Evolutionary conservation across 2,113 vertebrate genomes (phyloP).

Genomic region (Probosciger aterrimus): DNA sequence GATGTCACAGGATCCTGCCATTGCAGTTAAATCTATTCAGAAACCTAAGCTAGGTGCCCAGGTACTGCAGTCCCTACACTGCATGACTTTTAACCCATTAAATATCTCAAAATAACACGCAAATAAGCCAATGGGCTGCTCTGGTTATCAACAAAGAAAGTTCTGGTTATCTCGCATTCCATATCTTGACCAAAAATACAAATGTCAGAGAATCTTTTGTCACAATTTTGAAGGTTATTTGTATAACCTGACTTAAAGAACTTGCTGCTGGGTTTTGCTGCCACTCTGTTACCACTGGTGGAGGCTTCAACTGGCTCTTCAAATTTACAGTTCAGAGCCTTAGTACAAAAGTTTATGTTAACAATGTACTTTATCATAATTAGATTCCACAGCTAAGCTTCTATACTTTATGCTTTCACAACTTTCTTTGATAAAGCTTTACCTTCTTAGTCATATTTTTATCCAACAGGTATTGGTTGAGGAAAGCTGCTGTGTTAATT

Average conservation of each 20-base stretch:
- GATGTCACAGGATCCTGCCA: background rate
- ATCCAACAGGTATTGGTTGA: background rate
- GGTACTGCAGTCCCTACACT: background rate
- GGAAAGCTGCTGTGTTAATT: background rate
- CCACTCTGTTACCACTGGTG: background rate
- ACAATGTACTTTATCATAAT: background rate
- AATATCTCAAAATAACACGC: background rate
- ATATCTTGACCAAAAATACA: background rate
- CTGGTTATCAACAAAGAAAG: background rate
- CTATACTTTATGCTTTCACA: background rate
- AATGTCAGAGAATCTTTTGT: background rate
- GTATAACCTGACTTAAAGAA: background rate
- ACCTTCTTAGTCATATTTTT: background rate
- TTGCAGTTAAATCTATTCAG: background rate
- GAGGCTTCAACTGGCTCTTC: background rate
- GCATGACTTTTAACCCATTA: background rate
- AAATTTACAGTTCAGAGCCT: background rate
- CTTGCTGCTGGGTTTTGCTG: fast-evolving
- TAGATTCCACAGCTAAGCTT: background rate
- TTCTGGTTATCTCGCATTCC: background rate
- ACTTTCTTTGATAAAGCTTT: background rate
- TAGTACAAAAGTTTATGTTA: background rate
- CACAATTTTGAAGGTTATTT: background rate
- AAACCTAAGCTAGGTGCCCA: background rate
- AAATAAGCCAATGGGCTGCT: background rate